A percentile compares a stretch with the other conserved stretches of the same genome.
Conservation (phyloP, 2,888 invertebrate species). For the Drosophila colorata region DNA sequence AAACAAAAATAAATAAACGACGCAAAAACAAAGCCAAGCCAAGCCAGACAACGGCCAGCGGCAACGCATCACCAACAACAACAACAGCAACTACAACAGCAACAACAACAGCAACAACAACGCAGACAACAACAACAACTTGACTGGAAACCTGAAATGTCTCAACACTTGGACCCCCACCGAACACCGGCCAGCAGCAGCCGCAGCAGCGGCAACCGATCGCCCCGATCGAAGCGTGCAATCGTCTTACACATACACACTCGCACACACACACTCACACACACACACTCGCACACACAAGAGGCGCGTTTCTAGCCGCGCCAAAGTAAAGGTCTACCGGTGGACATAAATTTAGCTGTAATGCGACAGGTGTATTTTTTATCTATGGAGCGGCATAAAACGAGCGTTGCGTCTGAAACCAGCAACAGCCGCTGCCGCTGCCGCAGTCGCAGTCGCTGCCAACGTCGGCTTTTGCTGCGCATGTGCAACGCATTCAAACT, state of each 20-base stretch:
- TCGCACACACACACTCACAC: conserved; percentile 25
- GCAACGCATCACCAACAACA: conserved; percentile 75
- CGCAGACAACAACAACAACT: conserved; percentile 53
- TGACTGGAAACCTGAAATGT: conserved; percentile 77
- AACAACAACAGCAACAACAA: conserved; percentile 23
- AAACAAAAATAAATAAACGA: conserved; percentile 62
- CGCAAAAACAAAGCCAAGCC: conserved; percentile 66
- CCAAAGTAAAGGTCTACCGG: conserved; percentile 84
- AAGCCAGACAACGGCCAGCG: conserved; percentile 78
- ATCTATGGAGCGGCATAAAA: conserved; percentile 79
- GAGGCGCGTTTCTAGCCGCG: conserved; percentile 77
- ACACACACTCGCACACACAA: conserved; percentile 22
- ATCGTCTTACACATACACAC: conserved; percentile 61
- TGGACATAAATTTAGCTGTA: conserved; percentile 84
- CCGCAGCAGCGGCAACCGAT: conserved; percentile 62
- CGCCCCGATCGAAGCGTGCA: conserved; percentile 80
- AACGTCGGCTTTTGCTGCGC: conserved; percentile 52
- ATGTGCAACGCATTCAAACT: conserved; percentile 76
- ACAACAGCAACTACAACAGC: conserved; percentile 31
- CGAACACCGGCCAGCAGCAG: conserved; percentile 51
- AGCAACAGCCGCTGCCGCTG: conserved; percentile 19
- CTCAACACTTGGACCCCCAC: conserved; percentile 82
- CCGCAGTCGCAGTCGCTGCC: background rate
- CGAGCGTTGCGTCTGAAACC: conserved; percentile 46
- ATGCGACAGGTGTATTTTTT: conserved; percentile 85